Conservation (phyloP, 2,113 vertebrate genomes). For the Crotalus horridus region DNA sequence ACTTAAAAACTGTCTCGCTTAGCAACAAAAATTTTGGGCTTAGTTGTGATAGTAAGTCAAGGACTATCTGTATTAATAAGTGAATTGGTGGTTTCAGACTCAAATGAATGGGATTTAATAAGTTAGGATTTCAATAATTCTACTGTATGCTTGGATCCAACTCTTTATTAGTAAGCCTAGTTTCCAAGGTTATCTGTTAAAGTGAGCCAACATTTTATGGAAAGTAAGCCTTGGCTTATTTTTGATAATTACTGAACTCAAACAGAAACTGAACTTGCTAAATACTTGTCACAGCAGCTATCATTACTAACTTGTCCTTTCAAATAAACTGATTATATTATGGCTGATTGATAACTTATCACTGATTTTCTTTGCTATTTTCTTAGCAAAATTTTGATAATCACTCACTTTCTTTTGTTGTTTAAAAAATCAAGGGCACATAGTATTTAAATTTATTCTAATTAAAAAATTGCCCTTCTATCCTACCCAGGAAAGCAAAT, state of each 20-base stretch:
- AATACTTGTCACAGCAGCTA: neutral
- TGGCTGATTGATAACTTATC: constrained; percentile 22
- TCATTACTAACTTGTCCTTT: neutral
- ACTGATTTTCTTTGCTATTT: neutral
- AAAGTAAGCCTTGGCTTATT: neutral
- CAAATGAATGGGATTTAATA: neutral
- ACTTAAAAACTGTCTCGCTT: neutral
- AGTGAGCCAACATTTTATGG: neutral
- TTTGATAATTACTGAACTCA: neutral
- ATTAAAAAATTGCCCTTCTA: constrained; percentile 13
- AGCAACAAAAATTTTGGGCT: neutral
- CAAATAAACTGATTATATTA: constrained; percentile 13
- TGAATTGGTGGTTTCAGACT: neutral
- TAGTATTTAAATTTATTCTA: neutral
- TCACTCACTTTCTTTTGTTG: neutral
- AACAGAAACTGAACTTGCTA: neutral
- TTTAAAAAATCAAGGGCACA: neutral
- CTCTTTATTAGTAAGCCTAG: neutral
- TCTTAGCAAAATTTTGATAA: neutral
- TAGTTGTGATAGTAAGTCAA: no score
- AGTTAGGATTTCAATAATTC: neutral
- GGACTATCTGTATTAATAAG: neutral
- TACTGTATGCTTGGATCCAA: neutral
- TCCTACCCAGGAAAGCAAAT: constrained; percentile 33
- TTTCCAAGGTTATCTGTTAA: neutral